Evolutionary conservation across 2,888 invertebrate species (phyloP).

Genomic region (Oscheius sp.): DNA sequence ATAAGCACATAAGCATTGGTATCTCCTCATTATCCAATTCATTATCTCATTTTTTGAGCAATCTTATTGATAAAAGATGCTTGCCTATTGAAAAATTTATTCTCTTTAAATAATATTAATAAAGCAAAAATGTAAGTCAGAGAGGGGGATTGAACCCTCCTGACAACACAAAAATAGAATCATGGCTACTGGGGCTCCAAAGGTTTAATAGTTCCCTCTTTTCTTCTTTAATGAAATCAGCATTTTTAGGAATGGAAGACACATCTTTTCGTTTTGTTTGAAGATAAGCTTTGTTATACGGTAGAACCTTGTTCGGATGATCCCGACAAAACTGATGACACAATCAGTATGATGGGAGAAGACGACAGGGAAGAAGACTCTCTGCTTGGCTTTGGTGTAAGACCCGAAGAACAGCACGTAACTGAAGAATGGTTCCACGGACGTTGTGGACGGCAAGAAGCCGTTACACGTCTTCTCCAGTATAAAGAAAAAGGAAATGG

Average conservation of each 20-base stretch:
- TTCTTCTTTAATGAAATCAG: constrained; percentile 19
- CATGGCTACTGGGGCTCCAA: no score
- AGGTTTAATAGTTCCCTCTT: not conserved
- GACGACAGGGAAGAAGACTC: constrained; percentile 59
- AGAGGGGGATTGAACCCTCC: no score
- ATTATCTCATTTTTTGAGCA: no score
- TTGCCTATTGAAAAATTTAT: no score
- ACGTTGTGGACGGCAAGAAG: constrained; percentile 61
- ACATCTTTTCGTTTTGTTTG: constrained; percentile 68
- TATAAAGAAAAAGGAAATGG: constrained; percentile 80
- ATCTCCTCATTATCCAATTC: constrained; percentile 26
- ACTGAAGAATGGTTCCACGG: constrained; percentile 71
- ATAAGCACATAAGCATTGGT: no score
- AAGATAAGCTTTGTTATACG: constrained; percentile 66
- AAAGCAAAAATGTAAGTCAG: no score
- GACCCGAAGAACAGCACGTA: constrained; percentile 69
- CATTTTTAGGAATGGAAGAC: constrained; percentile 58
- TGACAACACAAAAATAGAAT: no score
- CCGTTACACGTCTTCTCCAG: constrained; percentile 59
- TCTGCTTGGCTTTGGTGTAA: constrained; percentile 60
- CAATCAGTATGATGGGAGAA: constrained; percentile 60
- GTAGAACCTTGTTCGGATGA: constrained; percentile 50
- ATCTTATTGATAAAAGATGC: no score
- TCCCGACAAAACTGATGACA: constrained; percentile 38
- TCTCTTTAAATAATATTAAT: no score